A percentile compares a stretch with the other conserved stretches of the same genome.
These are phyloP conservation scores for Lophius americanus DNA, from an alignment of 2,797 vertebrate genomes.

Conservation along the genomic window DNA sequence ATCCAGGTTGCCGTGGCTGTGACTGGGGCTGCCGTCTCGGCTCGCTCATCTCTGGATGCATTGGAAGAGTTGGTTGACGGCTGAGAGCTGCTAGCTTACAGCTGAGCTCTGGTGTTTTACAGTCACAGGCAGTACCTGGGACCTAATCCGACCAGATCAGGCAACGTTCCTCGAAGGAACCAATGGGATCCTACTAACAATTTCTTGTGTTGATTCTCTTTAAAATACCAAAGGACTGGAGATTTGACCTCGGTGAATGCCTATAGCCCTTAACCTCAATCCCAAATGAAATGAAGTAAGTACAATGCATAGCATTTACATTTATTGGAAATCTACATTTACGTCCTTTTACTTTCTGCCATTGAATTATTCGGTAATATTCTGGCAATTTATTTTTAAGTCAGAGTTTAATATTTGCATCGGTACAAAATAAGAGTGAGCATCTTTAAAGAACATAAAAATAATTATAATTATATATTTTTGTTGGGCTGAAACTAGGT, in stretches of 20 bases:
- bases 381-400: not conserved
- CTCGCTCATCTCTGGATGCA: constrained; percentile 63
- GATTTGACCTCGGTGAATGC: constrained; percentile 63
- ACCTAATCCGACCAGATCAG: constrained; percentile 48
- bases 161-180: constrained; percentile 58
- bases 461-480: constrained; percentile 1
- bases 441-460: not conserved
- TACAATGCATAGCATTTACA: constrained; percentile 27
- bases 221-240: constrained; percentile 69
- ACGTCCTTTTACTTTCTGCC: not conserved
- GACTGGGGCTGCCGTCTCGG: constrained; percentile 53
- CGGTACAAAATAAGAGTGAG: not conserved
- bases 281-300: constrained; percentile 79
- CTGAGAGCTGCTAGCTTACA: constrained; percentile 56
- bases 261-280: constrained; percentile 71
- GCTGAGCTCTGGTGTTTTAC: constrained; percentile 39
- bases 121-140: constrained; percentile 25
- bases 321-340: not conserved
- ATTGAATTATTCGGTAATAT: not conserved
- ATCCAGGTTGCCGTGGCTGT: constrained; percentile 63
- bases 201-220: constrained; percentile 33
- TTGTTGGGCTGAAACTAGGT: constrained; percentile 18
- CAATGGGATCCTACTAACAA: constrained; percentile 25
- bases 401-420: not conserved
- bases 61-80: constrained; percentile 46